Base-by-base conservation (phyloP, 2,113 vertebrate genomes). In the Muntiacus reevesi region DNA sequence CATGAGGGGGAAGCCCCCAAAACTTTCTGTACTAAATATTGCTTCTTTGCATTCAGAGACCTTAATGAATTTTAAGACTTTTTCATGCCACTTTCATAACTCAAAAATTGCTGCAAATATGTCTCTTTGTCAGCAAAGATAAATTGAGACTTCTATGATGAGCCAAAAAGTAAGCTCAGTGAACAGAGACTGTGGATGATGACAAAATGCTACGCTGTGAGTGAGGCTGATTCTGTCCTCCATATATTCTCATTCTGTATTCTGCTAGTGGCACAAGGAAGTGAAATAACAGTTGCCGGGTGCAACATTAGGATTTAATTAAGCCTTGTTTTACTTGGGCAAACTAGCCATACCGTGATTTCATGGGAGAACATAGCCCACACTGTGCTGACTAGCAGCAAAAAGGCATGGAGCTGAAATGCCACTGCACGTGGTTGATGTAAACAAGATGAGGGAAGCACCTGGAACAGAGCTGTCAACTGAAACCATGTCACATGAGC, bases 231-330 rank as follows among this genome's bases (percentile, higher is more conserved):
- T 76, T 84, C 45, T 47, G 27, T 40, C 19, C 45, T 78, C 87
- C 33, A 76, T 10, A 67, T 0, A 1, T 54, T 74, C 60, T 95
- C 93, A 93, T 96, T 90, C 92, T 30, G 40, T 54, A 89, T 97
- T 96, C 89, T 90, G 87, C 93, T 97, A 94, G 84, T 82, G 82
- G 52, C 78, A 95, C 21, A 43, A 33, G 55, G 52, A 95, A 71
- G 23, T 43, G 85, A 91, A 97, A 92, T 54, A 98, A 59, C 85
- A 92, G 57, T 81, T 95, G 62, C 36, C 0, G 13, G 88, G 78
- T 90, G 86, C 67, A 90, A 93, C 93, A 85, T 96, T 95, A 87
- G 96, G 28, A 91, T 98, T 98, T 98, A 97, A 98, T 98, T 98
- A 98, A 98, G 97, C 64, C 52, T 96, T 92, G 95, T 89, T 98